Evolutionary conservation across 2,113 vertebrate genomes (phyloP), one percentile per base, ranked within the genome.

Genomic region (Opisthocomus hoazin): DNA sequence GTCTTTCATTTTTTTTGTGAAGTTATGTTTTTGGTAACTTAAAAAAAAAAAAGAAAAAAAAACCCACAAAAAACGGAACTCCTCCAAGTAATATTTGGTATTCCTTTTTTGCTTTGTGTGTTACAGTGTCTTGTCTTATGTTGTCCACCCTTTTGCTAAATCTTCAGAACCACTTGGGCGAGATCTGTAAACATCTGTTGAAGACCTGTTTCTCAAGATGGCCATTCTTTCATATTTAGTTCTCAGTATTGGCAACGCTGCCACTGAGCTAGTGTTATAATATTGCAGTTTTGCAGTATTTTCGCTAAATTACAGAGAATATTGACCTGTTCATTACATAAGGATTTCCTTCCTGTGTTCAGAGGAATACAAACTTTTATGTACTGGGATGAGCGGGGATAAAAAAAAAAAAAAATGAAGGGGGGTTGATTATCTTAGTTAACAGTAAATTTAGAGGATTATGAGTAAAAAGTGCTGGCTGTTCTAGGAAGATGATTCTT

Each of bases 221-320:
- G 48, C 3, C 5, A 3, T 29, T 63, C 19, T 26, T 77, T 51
- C 36, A 74, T 88, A 11, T 0, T 0, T 50, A n/a, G 34, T 48
- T 82, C 2, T 2, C 12, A 13, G 5, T 70, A 24, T 34, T 53
- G 43, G 46, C 48, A 69, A 3, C 0, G 0, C 41, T 89, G 61
- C 11, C 34, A 16, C 20, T 36, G 45, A 84, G 24, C 46, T 60
- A 41, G 30, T 1, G 7, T 68, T 75, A 2, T 37, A 56, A 57
- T 75, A 61, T 9, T 85, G 50, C 16, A 34, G 15, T n/a, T 92
- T 50, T 84, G 45, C 41, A 61, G 0, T 63, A 29, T 89, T 74
- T 65, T 68, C 9, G 30, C 11, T 50, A 6, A 66, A 29, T 34
- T 54, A 5, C 6, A 45, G 57, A 50, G 48, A 11, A 12, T 84